phyloP scores from a whole-genome alignment of 2,888 invertebrate species.

The Meghimatium bilineatum region DNA sequence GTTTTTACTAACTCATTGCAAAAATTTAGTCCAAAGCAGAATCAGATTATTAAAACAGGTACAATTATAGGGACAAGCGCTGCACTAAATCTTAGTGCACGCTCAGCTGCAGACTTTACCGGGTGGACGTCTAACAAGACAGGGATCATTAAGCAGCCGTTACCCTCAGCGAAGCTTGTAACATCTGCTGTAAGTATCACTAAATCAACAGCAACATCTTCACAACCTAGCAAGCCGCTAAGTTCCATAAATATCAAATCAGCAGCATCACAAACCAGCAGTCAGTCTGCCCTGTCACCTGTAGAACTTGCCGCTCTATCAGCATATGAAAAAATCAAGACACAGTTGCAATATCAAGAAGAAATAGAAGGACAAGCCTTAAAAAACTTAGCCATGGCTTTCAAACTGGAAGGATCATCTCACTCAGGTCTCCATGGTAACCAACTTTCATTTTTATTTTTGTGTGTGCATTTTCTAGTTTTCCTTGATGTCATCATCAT shows the following conservation, averaged over 20 bases:
- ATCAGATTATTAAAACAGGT: slow-evolving; percentile 8
- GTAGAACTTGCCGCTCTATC: slow-evolving; percentile 22
- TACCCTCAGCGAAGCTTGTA: not conserved
- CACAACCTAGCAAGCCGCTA: not conserved
- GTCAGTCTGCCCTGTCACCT: slow-evolving; percentile 36
- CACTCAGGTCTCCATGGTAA: slow-evolving; percentile 11
- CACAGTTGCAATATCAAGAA: slow-evolving; percentile 40
- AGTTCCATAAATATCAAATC: slow-evolving; percentile 3
- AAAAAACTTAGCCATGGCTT: slow-evolving; percentile 40
- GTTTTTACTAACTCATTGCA: not conserved
- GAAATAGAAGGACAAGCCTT: slow-evolving; percentile 46
- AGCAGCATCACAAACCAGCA: slow-evolving; percentile 2
- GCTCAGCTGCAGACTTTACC: slow-evolving; percentile 10
- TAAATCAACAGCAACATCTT: not conserved
- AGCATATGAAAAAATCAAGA: slow-evolving; percentile 42
- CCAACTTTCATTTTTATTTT: not conserved
- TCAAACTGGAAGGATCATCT: slow-evolving; percentile 16
- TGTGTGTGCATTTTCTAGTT: not conserved
- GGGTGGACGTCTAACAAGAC: slow-evolving; percentile 4
- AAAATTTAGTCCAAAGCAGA: not conserved
- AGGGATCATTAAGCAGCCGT: not conserved
- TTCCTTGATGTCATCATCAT: no score
- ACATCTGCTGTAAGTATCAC: not conserved
- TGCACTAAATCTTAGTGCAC: not conserved
- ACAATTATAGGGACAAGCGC: not conserved